Evolutionary conservation across 2,113 vertebrate genomes (phyloP).

Genomic region (Notechis scutatus): DNA sequence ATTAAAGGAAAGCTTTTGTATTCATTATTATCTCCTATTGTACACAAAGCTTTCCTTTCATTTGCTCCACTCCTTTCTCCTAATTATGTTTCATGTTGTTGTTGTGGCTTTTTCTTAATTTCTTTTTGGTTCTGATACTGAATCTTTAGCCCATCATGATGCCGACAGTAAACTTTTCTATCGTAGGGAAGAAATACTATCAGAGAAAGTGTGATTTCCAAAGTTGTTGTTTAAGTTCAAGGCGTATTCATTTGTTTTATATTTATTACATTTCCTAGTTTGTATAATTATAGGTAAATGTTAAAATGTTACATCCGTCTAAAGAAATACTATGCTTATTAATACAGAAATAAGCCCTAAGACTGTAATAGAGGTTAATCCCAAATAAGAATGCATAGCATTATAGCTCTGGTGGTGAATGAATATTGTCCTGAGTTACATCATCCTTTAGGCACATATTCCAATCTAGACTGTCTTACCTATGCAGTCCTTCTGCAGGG

Average conservation of each 20-base stretch:
- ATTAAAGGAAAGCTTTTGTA: not conserved
- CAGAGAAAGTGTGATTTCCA: constrained; percentile 27
- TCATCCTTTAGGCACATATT: not conserved
- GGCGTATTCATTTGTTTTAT: not conserved
- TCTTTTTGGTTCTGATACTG: not conserved
- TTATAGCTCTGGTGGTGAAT: not conserved
- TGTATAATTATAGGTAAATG: not conserved
- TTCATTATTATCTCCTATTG: not conserved
- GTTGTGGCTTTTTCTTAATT: not conserved
- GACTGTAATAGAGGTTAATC: not conserved
- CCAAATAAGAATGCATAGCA: not conserved
- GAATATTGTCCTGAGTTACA: not conserved
- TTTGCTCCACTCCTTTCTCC: not conserved
- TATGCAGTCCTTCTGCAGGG: not conserved
- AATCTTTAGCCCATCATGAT: not conserved
- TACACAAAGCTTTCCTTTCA: not conserved
- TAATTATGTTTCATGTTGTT: not conserved
- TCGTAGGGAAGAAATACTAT: constrained; percentile 40
- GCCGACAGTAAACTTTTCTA: constrained; percentile 18
- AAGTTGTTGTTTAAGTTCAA: not conserved
- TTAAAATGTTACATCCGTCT: not conserved
- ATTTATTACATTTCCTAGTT: not conserved
- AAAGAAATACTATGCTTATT: not conserved
- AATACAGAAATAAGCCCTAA: not conserved
- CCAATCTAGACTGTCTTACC: not conserved